Base-by-base conservation (phyloP, 2,797 vertebrate species). In the Acrocephalus scirpaceus region DNA sequence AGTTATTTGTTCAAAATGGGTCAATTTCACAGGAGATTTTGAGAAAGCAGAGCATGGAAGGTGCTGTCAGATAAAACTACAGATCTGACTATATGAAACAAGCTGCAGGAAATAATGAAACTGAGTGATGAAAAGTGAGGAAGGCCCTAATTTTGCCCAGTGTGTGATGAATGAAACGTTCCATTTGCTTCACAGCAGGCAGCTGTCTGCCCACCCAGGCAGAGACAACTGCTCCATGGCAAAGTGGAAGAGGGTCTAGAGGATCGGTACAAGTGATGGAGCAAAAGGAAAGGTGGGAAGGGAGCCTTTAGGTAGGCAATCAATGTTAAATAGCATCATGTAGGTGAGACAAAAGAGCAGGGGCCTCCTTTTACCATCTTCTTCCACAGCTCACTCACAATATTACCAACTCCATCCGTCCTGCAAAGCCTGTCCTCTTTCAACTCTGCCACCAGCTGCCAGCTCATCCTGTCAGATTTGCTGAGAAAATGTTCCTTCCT, bases 351-450 rank as follows among this genome's bases (percentile, higher is more conserved):
- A 69, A n/a, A 88, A 75, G 13, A 74, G 6, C 20, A 61, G 44
- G 12, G 21, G 4, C 9, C 7, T 29, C 20, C 15, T 45, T 74
- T 76, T 48, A 29, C 6, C 4, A 1, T n/a, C 7, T 77, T 25
- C 16, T 83, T 75, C n/a, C 38, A 15, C 10, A 54, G 40, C 22
- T 69, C 11, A 3, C n/a, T 56, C 23, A 36, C 50, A 66, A 48
- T 5, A 1, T 51, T 22, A 51, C 32, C 42, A 60, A 1, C 22
- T 72, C 79, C 58, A 80, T 13, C 26, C 2, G 0, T 15, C 19
- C 30, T 45, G 8, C 47, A 73, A 56, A 88, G 32, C 32, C 32
- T 11, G 7, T 73, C 40, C 34, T 76, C 64, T 54, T 48, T 12
- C 0, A 0, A 6, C 30, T 83, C 75, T 76, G 57, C 71, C 50